Base-by-base conservation (phyloP, 2,113 vertebrate genomes). In the Pleuronectes platessa region DNA sequence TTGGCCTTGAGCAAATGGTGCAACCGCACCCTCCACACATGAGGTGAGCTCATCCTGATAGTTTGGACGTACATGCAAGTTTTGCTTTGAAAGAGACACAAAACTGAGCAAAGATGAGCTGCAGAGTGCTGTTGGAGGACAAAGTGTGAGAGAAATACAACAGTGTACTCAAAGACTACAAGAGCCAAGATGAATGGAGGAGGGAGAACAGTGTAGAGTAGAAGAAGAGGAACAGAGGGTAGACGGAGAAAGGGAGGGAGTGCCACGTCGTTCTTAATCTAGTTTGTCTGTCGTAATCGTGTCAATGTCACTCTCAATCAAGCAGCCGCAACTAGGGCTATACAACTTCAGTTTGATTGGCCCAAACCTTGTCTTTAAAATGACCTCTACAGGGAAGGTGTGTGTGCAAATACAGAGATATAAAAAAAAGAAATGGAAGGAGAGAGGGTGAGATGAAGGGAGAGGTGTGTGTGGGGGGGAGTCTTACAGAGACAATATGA, bases 251-350 rank as follows among this genome's bases (percentile, higher is more conserved):
- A 86, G 72, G 74, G 80, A 85, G 84, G 89, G 90, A 91, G 92
- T 78, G 90, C 83, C 90, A 88, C 83, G 89, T 93, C 93, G 89
- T 94, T 94, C 92, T 90, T 95, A 95, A 95, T 95, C 91, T 86
- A 91, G 93, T 95, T 95, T 95, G 92, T 86, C 86, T 85, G 88
- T 89, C 89, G 88, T 95, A 95, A 95, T 95, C 90, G 91, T 92
- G 93, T 95, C 93, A 95, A 93, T 93, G 94, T 95, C 94, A 95
- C 93, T 95, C 93, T 94, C 94, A 95, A 95, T 95, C 93, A 93
- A 86, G 83, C 87, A 82, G 89, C 92, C 90, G 87, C 93, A 93
- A 93, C 92, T 91, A 95, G 92, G 90, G 87, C 93, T 93, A 93
- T 92, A 94, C 92, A 93, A 94, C 93, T 92, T 86, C 86, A 89